phyloP scores from a whole-genome alignment of 2,113 vertebrate genomes.

The Scomber colias region DNA sequence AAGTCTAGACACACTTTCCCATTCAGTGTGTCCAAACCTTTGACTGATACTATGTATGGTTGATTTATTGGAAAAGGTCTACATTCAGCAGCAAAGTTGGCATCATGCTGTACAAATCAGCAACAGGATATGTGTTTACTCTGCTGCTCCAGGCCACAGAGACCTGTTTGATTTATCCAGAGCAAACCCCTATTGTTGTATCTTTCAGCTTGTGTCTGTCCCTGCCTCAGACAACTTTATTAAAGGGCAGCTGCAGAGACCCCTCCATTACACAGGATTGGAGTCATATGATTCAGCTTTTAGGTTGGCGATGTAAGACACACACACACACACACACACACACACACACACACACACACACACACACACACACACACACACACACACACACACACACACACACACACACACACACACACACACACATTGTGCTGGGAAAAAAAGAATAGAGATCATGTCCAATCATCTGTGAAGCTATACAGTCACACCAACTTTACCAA shows the following conservation, averaged over 20 bases:
- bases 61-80: not conserved
- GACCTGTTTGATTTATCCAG: not conserved
- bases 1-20: too few species aligned
- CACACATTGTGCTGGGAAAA: constrained; percentile 18
- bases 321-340: constrained; percentile 30
- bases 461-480: constrained; percentile 35
- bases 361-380: constrained; percentile 39
- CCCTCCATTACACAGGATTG: constrained; percentile 22
- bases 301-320: constrained; percentile 52
- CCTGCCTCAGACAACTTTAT: constrained; percentile 13
- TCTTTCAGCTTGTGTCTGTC: constrained; percentile 7
- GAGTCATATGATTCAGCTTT: constrained; percentile 71
- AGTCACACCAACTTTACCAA: constrained; percentile 52
- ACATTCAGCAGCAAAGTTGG: not conserved
- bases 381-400: constrained; percentile 43
- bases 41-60: not conserved
- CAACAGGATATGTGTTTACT: not conserved
- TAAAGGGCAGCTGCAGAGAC: constrained; percentile 33
- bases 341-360: constrained; percentile 43
- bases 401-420: constrained; percentile 26
- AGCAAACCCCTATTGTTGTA: not conserved
- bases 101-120: not conserved
- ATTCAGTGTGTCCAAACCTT: too few species aligned
- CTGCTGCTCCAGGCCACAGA: not conserved
- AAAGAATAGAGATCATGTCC: constrained; percentile 30